phyloP scores from a whole-genome alignment of 2,888 invertebrate genomes.

The Pycnomerus fuliginosus region DNA sequence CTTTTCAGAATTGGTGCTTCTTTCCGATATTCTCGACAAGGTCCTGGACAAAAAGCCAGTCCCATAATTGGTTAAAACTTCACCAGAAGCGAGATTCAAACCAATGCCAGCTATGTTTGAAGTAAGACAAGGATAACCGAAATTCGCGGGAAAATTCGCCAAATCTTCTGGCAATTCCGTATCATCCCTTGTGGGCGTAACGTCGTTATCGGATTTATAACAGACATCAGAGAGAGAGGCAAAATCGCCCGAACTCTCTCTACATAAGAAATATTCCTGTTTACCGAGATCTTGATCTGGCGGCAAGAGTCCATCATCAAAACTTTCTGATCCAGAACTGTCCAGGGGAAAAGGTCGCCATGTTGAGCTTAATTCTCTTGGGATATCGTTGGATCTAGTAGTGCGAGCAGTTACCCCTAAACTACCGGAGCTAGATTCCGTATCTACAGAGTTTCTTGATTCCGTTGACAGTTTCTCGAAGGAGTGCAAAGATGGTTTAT shows the following conservation, averaged over 20 bases:
- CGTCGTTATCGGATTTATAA: constrained; percentile 53
- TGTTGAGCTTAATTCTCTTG: constrained; percentile 72
- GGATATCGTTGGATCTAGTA: constrained; percentile 58
- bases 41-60: constrained; percentile 74
- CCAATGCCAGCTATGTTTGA: constrained; percentile 56
- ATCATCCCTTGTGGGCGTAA: constrained; percentile 61
- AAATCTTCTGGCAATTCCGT: constrained; percentile 74
- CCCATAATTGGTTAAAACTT: constrained; percentile 60
- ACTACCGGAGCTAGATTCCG: constrained; percentile 74
- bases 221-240: constrained; percentile 43
- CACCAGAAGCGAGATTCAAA: constrained; percentile 60
- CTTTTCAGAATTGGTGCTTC: constrained; percentile 86
- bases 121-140: constrained; percentile 68
- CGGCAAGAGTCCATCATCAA: constrained; percentile 80
- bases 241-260: constrained; percentile 47
- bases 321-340: constrained; percentile 82
- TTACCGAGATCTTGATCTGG: constrained; percentile 65
- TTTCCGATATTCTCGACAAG: constrained; percentile 81
- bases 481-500: constrained; percentile 45
- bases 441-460: constrained; percentile 71
- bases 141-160: constrained; percentile 72
- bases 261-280: constrained; percentile 50
- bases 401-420: constrained; percentile 66
- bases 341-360: constrained; percentile 83
- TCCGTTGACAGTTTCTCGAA: constrained; percentile 58